phyloP scores from a whole-genome alignment of 2,888 invertebrate species.

The Aspidiotus rigidus region DNA sequence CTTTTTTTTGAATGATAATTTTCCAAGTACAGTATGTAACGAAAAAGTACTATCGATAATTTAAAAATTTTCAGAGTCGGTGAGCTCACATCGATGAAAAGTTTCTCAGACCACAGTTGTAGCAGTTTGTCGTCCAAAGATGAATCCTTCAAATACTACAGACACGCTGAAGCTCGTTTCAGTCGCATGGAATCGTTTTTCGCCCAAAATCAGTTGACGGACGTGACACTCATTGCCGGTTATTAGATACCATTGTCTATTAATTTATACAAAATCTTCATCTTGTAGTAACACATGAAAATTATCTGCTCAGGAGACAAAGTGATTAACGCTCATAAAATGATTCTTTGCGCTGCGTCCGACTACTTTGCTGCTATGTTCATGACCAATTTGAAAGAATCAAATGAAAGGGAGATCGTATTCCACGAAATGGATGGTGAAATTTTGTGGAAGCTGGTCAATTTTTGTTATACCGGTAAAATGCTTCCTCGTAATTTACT shows the following conservation, averaged over 20 bases:
- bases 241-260: no score
- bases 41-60: not conserved
- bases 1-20: no score
- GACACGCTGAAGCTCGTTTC: conserved; percentile 73
- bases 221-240: conserved; percentile 76
- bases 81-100: conserved; percentile 27
- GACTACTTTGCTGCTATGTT: conserved; percentile 96
- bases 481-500: not conserved
- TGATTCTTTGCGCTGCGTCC: conserved; percentile 82
- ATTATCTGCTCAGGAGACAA: conserved; percentile 42
- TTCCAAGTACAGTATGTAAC: no score
- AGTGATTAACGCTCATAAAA: conserved; percentile 69
- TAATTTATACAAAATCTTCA: no score
- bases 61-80: not conserved
- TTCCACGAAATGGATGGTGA: conserved; percentile 77
- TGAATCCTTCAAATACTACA: conserved; percentile 64
- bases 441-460: conserved; percentile 71
- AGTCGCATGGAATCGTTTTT: conserved; percentile 74
- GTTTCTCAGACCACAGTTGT: conserved; percentile 38
- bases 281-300: not conserved
- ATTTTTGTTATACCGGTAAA: conserved; percentile 80
- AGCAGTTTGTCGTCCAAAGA: conserved; percentile 52
- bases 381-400: conserved; percentile 74
- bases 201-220: conserved; percentile 72
- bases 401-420: conserved; percentile 71